Evolutionary conservation across 2,888 invertebrate genomes (phyloP).

Genomic region (Pristionchus mayeri): DNA sequence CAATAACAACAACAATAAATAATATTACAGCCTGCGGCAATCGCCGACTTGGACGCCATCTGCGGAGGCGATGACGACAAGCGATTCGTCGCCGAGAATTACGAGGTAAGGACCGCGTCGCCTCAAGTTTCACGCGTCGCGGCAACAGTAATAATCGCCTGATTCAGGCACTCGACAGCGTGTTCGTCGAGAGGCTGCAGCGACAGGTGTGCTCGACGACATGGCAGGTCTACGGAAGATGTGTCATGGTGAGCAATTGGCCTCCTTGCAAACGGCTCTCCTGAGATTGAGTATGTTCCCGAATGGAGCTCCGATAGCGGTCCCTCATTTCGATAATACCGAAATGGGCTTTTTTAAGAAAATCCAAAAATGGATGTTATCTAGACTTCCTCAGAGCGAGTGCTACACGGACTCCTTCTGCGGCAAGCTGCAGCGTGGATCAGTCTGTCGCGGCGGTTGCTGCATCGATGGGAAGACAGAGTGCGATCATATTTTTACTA

Average conservation of each 20-base stretch:
- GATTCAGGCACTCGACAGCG: constrained; percentile 23
- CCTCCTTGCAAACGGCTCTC: too few relatives aligned
- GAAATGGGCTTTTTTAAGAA: too few relatives aligned
- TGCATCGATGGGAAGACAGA: background rate
- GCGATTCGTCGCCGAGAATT: constrained; percentile 42
- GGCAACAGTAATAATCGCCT: background rate
- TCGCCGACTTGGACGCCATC: constrained; percentile 47
- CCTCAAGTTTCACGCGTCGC: background rate
- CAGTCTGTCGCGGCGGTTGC: constrained; percentile 18
- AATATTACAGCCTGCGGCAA: constrained; percentile 27
- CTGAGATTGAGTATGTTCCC: too few relatives aligned
- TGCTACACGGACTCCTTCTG: constrained; percentile 33
- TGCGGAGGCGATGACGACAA: background rate
- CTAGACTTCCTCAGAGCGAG: background rate
- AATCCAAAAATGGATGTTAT: background rate
- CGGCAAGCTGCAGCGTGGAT: background rate
- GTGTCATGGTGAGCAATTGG: constrained; percentile 6
- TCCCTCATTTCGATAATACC: too few relatives aligned
- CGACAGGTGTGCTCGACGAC: constrained; percentile 45
- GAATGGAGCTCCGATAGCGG: too few relatives aligned
- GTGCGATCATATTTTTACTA: too few relatives aligned
- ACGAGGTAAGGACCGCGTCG: constrained; percentile 45
- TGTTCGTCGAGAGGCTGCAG: constrained; percentile 46
- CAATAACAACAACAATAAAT: background rate
- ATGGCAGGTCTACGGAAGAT: background rate